A percentile compares a stretch with the other conserved stretches of the same genome.
phyloP scores from a whole-genome alignment of 1,140 invertebrate species.

The Sweltsa coloradensis region DNA sequence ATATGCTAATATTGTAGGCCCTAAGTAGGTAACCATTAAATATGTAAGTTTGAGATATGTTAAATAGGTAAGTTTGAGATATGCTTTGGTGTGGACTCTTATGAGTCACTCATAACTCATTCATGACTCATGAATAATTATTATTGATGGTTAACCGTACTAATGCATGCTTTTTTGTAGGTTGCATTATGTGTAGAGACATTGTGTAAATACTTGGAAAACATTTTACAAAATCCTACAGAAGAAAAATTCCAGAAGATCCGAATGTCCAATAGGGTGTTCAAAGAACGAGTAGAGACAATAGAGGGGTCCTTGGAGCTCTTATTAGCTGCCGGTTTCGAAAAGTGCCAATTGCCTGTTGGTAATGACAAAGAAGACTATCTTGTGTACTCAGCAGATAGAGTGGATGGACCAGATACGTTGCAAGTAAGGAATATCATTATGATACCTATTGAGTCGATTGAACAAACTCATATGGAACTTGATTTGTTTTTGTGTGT shows the following conservation, averaged over 20 bases:
- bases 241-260: slow-evolving; percentile 89
- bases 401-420: slow-evolving; percentile 36
- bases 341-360: slow-evolving; percentile 12
- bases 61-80: no score
- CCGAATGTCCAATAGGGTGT: slow-evolving; percentile 66
- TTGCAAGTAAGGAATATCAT: slow-evolving; percentile 33
- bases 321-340: slow-evolving; percentile 71
- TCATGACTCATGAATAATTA: no score
- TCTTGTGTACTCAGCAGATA: slow-evolving; percentile 44
- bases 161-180: slow-evolving; percentile 31
- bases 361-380: slow-evolving; percentile 42
- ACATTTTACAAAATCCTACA: slow-evolving; percentile 70
- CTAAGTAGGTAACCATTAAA: no score
- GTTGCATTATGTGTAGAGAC: slow-evolving; percentile 72
- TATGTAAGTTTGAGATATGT: no score
- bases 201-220: slow-evolving; percentile 80
- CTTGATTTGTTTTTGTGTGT: no score
- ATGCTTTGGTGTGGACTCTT: no score
- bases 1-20: no score
- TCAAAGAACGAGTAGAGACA: slow-evolving; percentile 64
- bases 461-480: no score
- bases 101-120: no score
- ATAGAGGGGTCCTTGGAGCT: slow-evolving; percentile 74
- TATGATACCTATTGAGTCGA: no score
- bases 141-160: no score